Percentiles rank a stretch among this genome's conserved stretches.
phyloP scores from a whole-genome alignment of 2,888 invertebrate species.

The Drosophila austrosaltans region DNA sequence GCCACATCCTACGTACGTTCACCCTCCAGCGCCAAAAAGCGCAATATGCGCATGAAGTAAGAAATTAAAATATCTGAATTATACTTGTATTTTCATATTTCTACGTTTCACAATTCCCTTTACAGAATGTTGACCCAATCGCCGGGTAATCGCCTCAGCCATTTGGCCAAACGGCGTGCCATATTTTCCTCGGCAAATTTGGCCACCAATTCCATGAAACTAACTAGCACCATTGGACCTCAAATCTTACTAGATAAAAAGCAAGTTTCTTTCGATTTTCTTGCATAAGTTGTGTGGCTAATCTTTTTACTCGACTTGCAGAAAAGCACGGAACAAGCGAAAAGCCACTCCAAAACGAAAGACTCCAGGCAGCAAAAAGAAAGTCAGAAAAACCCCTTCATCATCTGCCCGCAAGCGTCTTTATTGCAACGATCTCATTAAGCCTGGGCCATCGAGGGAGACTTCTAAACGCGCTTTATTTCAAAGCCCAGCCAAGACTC shows the following conservation, averaged over 20 bases:
- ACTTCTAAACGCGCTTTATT: constrained; percentile 89
- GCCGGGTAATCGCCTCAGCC: constrained; percentile 90
- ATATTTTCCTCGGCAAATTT: constrained; percentile 90
- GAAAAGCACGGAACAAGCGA: constrained; percentile 76
- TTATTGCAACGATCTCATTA: constrained; percentile 72
- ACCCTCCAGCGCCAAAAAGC: constrained; percentile 87
- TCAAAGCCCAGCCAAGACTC: constrained; percentile 88
- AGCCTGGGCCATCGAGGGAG: constrained; percentile 84
- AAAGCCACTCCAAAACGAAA: constrained; percentile 84
- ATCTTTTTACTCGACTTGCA: constrained; percentile 35
- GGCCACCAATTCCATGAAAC: constrained; percentile 84
- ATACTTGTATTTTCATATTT: neutral
- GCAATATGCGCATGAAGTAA: constrained; percentile 86
- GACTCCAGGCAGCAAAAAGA: constrained; percentile 85
- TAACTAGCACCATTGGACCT: constrained; percentile 73
- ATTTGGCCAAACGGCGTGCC: constrained; percentile 89
- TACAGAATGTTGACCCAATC: constrained; percentile 85
- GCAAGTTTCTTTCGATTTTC: constrained; percentile 52
- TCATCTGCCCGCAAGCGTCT: constrained; percentile 80
- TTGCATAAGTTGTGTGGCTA: neutral
- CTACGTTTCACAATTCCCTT: neutral
- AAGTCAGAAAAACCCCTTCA: constrained; percentile 80
- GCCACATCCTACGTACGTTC: constrained; percentile 85
- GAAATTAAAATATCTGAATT: constrained; percentile 31
- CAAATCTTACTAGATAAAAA: constrained; percentile 81